phyloP scores from a whole-genome alignment of 2,113 vertebrate genomes.

The Campylomormyrus tamandua region DNA sequence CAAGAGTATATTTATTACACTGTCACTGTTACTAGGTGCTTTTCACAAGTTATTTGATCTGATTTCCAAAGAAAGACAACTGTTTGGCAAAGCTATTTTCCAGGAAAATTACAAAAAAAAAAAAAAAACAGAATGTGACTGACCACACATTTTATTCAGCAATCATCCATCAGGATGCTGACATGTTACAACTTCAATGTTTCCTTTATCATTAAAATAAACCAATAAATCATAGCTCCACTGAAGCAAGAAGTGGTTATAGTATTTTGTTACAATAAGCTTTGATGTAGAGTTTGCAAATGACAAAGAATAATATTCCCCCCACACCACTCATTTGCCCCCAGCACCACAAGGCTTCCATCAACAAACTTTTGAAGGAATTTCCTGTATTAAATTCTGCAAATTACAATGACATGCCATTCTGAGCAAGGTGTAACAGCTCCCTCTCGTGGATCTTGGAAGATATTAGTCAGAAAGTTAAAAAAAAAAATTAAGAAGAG shows the following conservation, averaged over 20 bases:
- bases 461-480: not conserved
- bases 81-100: not conserved
- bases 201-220: constrained; percentile 6
- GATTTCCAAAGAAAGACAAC: not conserved
- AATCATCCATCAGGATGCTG: not conserved
- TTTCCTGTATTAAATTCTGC: not conserved
- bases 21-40: not conserved
- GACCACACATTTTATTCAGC: not conserved
- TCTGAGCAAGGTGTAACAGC: constrained; percentile 16
- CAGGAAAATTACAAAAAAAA: not conserved
- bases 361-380: not conserved
- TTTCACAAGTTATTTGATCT: not conserved
- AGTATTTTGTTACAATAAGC: not conserved
- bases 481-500: not conserved
- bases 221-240: not conserved
- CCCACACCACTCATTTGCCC: not conserved
- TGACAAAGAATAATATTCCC: not conserved
- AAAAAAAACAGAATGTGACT: not conserved
- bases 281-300: not conserved
- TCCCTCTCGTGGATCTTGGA: constrained; percentile 5
- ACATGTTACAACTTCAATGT: not conserved
- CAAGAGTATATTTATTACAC: not conserved
- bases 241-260: not conserved
- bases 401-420: not conserved
- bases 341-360: not conserved